Percentiles rank a stretch among this genome's conserved stretches.
Conservation (phyloP, 1,140 invertebrate genomes). For the Solen grandis region DNA sequence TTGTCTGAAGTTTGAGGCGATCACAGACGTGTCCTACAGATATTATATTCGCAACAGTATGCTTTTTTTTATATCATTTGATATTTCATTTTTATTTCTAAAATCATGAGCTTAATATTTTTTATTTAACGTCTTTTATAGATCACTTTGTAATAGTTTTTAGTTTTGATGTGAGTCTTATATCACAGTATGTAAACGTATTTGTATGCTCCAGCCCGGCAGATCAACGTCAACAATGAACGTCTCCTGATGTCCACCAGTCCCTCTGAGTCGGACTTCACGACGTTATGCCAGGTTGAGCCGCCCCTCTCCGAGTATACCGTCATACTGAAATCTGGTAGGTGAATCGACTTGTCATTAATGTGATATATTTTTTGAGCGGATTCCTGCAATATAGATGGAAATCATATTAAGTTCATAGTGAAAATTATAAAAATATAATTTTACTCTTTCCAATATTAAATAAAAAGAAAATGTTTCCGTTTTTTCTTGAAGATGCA, state of each 20-base stretch:
- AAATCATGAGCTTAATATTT: no score
- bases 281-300: background rate
- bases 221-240: slow-evolving; percentile 4
- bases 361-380: no score
- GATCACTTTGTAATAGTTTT: no score
- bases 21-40: slow-evolving; percentile 33
- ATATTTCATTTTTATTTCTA: no score
- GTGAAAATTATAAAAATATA: background rate
- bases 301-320: slow-evolving; percentile 13
- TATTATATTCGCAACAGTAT: no score
- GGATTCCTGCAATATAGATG: background rate
- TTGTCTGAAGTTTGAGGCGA: slow-evolving; percentile 20
- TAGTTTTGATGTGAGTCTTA: no score
- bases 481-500: background rate
- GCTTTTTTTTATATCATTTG: no score
- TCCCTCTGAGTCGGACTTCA: background rate
- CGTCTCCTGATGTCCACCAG: background rate
- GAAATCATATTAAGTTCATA: background rate
- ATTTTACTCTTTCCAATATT: no score
- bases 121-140: no score
- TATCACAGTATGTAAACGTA: no score
- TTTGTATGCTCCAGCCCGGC: no score
- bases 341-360: background rate
- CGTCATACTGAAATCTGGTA: slow-evolving; percentile 2
- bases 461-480: background rate